Base-by-base conservation (phyloP, 2,888 invertebrate genomes). In the Cheilosia variabilis region DNA sequence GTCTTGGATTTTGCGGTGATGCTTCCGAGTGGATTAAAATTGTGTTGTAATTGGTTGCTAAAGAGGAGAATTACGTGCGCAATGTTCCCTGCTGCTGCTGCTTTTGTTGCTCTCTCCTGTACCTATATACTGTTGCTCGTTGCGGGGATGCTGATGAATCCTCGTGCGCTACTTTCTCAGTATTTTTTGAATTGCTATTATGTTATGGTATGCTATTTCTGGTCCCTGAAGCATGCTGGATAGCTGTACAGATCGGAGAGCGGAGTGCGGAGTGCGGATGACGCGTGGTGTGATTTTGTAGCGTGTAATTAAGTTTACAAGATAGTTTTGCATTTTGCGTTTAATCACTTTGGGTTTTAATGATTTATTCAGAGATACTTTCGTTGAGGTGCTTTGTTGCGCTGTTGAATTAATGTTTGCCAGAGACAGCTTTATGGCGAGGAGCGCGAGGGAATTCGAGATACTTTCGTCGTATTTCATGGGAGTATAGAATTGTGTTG, bases 1-100 rank as follows among this genome's bases (percentile, higher is more conserved):
- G 82, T 82, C 82, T 82, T 82, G 66, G 66, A 82, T 82, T 82
- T 77, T 82, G 82, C 72, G 82, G 82, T 77, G 82, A 77, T 82
- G 82, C 82, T 82, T 77, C 77, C 66, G 66, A 82, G 82, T 82
- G 77, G 77, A 82, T 82, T 82, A 82, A 82, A 82, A 82, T 72
- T 66, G 77, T 82, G 82, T 77, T 82, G 82, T 82, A 82, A 82
- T 77, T 82, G 77, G 77, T 82, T 77, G 72, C 82, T 77, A 82
- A 82, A 77, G 82, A 82, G 77, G 41, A 77, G 60, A 58, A 45
- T 60, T 72, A 66, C 71, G 53, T 71, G 71, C 76, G 76, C 65
- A 66, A 22, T 55, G 53, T 52, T 52, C 47, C 57, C 50, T 53
- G 65, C 27, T 72, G 52, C 15, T 58, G 27, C 31, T 58, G 41